Conservation (phyloP, 2,888 invertebrate genomes). For the Caenorhabditis becei region DNA sequence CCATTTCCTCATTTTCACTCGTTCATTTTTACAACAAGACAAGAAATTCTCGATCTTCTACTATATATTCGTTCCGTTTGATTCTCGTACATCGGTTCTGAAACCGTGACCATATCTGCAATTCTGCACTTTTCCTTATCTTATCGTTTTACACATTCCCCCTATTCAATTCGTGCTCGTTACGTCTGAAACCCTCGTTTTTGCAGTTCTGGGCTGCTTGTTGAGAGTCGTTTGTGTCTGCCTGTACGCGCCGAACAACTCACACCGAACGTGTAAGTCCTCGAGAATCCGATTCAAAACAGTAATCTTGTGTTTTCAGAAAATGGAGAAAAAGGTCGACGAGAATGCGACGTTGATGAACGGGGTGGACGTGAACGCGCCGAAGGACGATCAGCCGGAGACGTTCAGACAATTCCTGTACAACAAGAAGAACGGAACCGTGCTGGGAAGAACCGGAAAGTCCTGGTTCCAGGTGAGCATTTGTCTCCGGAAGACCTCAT, state of each 20-base stretch:
- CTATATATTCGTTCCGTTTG: neutral
- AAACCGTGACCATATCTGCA: constrained; percentile 55
- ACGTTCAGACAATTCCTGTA: constrained; percentile 77
- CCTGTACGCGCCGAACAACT: constrained; percentile 9
- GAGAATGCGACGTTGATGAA: constrained; percentile 64
- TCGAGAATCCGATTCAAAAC: neutral
- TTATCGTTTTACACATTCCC: constrained; percentile 19
- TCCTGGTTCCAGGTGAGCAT: constrained; percentile 77
- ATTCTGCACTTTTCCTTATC: constrained; percentile 42
- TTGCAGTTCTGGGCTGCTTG: constrained; percentile 49
- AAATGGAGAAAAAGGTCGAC: constrained; percentile 55
- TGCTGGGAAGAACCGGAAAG: constrained; percentile 78
- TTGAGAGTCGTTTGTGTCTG: constrained; percentile 47
- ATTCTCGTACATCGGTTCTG: constrained; percentile 11
- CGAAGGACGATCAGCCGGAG: constrained; percentile 66
- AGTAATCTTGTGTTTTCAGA: constrained; percentile 3
- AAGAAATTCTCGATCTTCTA: constrained; percentile 1
- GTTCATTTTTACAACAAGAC: neutral
- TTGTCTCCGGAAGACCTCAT: neutral
- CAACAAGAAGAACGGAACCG: constrained; percentile 78
- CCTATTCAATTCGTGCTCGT: neutral
- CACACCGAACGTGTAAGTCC: constrained; percentile 13
- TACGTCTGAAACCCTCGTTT: constrained; percentile 20
- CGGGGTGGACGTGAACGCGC: constrained; percentile 47
- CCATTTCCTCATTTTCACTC: neutral